phyloP scores from a whole-genome alignment of 2,113 vertebrate genomes.

The Crypturellus undulatus region DNA sequence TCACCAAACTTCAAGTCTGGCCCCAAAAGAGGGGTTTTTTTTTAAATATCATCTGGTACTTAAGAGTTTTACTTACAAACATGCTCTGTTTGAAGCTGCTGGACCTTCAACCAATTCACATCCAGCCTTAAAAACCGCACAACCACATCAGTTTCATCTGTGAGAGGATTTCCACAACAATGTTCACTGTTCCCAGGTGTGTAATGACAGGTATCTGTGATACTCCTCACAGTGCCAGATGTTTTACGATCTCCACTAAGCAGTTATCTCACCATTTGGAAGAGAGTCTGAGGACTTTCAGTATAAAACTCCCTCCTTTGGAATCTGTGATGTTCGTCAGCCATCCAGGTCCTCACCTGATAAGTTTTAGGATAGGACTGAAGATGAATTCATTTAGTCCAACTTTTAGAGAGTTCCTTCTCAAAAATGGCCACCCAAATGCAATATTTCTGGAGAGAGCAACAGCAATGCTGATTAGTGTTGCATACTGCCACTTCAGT shows the following conservation, averaged over 20 bases:
- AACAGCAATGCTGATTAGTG: not conserved
- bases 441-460: not conserved
- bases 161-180: not conserved
- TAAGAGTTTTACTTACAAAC: not conserved
- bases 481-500: not conserved
- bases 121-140: not conserved
- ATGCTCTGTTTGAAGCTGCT: not conserved
- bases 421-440: not conserved
- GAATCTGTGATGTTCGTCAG: not conserved
- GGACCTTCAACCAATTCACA: not conserved
- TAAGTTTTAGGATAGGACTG: not conserved
- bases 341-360: not conserved
- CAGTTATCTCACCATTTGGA: not conserved
- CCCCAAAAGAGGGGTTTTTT: too few relatives aligned
- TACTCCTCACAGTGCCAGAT: not conserved
- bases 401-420: not conserved
- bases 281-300: not conserved
- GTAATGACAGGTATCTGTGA: not conserved
- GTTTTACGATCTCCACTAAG: not conserved
- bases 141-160: not conserved
- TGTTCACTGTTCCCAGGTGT: not conserved
- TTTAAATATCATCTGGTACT: too few relatives aligned
- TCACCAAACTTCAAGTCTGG: not conserved
- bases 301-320: not conserved
- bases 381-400: not conserved